Evolutionary conservation across 2,888 invertebrate species (phyloP), one percentile per base, ranked within the genome.

Genomic region (Pristionchus arcanus): DNA sequence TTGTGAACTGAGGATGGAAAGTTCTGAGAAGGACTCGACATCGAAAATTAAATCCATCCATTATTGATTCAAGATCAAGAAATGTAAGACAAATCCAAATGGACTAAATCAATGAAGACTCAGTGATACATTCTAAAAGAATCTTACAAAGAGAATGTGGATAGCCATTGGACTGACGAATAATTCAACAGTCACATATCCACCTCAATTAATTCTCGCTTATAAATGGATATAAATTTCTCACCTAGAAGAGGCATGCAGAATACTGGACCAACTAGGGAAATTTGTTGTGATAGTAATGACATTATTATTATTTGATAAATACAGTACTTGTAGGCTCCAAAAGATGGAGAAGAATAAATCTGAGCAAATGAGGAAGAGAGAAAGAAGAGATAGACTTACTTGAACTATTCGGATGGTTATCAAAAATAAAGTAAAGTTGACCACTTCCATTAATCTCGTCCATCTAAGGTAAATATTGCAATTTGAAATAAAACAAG

Each of bases 11-110:
- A 25, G 77, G 77, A 21, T 77, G 42, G 25, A 77, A 77, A 4
- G 42, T 77, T 25, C 25, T 37, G 42, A 77, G 77, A 15, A 77
- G 42, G 16, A 77, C 42, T 5, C 77, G 77, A 25, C 37, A 42
- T 37, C 77, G 77, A 25, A 9, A 77, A 25, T 77, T 77, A 42
- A 77, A 77, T 13, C 77, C 77, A 21, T 77, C 77, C 37, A 77
- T 37, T 25, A 77, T 77, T 25, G 77, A 71, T 71, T 71, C 71
- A 1, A 71, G 28, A 31, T 71, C 71, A 21, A 71, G 34, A 3
- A 15, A 31, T 2, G 25, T 15, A 71, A 71, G 31, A 15, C 28
- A 31, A 16, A 71, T 16, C 71, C 71, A 71, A 2, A 34, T 16
- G 11, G 31, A 71, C 71, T 71, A n/a, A 63, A n/a, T 25, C 5